phyloP scores from a whole-genome alignment of 2,888 invertebrate genomes.

The Drosophila maculinotata region DNA sequence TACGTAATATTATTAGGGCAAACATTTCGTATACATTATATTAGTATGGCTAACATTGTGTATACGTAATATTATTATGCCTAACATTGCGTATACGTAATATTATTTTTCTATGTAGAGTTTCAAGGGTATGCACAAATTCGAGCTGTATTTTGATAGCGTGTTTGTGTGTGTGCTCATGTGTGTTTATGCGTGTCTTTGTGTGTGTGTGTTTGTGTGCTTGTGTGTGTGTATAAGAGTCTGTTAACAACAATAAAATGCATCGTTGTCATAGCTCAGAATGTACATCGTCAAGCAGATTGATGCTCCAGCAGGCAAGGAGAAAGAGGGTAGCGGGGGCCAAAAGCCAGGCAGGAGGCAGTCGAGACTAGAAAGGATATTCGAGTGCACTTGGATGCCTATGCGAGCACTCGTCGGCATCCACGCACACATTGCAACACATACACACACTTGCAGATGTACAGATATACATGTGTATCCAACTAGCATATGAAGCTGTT shows the following conservation, averaged over 20 bases:
- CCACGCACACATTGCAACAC: slow-evolving; percentile 9
- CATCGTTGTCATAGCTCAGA: slow-evolving; percentile 72
- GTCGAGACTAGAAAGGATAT: slow-evolving; percentile 53
- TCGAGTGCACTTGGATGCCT: slow-evolving; percentile 75
- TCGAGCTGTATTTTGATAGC: slow-evolving; percentile 1
- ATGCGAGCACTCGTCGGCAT: slow-evolving; percentile 47
- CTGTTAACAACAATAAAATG: slow-evolving; percentile 76
- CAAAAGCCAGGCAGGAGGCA: slow-evolving; percentile 21
- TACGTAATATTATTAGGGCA: neutral
- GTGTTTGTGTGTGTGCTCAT: slow-evolving; percentile 2
- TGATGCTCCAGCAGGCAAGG: slow-evolving; percentile 49
- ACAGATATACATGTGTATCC: slow-evolving; percentile 17
- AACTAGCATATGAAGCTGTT: slow-evolving; percentile 48
- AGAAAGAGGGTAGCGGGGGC: neutral
- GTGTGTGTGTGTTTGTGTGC: slow-evolving; percentile 19
- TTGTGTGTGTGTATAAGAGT: slow-evolving; percentile 38
- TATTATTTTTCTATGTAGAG: neutral
- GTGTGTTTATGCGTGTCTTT: neutral
- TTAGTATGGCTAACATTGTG: no score
- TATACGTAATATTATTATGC: no score
- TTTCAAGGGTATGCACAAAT: slow-evolving; percentile 15
- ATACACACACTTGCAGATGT: slow-evolving; percentile 10
- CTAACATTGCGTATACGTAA: no score
- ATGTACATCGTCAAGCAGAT: slow-evolving; percentile 65
- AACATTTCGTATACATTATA: no score